phyloP scores from a whole-genome alignment of 2,888 invertebrate genomes.

The Thecocarcelia acutangulata region DNA sequence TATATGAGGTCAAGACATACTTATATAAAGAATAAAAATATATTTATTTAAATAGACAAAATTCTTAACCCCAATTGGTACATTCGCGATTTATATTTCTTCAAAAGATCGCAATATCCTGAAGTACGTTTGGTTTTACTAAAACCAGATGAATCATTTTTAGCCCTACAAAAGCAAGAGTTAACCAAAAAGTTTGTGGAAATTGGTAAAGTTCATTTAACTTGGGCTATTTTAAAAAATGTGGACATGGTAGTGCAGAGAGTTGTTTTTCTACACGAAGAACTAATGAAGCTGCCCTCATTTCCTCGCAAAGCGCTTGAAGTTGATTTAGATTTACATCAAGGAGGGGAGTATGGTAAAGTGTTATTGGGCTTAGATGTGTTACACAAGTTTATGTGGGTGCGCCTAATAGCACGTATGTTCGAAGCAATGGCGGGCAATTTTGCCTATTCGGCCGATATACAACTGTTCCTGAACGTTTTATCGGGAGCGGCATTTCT shows the following conservation, averaged over 20 bases:
- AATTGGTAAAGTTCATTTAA: conserved; percentile 95
- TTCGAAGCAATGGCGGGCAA: conserved; percentile 99
- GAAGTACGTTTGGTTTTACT: conserved; percentile 96
- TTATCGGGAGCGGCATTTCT: conserved; percentile 97
- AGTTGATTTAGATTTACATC: conserved; percentile 95
- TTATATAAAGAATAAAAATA: neutral
- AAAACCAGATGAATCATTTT: conserved; percentile 94
- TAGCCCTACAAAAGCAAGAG: conserved; percentile 94
- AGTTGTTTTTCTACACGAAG: conserved; percentile 98
- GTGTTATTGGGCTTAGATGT: conserved; percentile 96
- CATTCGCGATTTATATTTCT: conserved; percentile 97
- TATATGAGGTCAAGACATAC: neutral
- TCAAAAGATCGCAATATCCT: conserved; percentile 98
- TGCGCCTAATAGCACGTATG: conserved; percentile 96
- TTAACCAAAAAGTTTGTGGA: conserved; percentile 97
- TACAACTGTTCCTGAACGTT: conserved; percentile 98
- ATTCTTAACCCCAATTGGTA: conserved; percentile 97
- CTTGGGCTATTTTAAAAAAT: conserved; percentile 95
- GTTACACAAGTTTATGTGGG: conserved; percentile 99
- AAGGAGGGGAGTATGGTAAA: conserved; percentile 93
- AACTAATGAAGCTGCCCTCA: conserved; percentile 98
- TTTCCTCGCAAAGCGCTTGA: conserved; percentile 99
- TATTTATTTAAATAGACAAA: conserved; percentile 86
- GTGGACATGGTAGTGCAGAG: conserved; percentile 98
- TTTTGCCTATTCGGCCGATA: conserved; percentile 97